phyloP scores from a whole-genome alignment of 2,888 invertebrate species.

The Chrysopilus asiliformis region DNA sequence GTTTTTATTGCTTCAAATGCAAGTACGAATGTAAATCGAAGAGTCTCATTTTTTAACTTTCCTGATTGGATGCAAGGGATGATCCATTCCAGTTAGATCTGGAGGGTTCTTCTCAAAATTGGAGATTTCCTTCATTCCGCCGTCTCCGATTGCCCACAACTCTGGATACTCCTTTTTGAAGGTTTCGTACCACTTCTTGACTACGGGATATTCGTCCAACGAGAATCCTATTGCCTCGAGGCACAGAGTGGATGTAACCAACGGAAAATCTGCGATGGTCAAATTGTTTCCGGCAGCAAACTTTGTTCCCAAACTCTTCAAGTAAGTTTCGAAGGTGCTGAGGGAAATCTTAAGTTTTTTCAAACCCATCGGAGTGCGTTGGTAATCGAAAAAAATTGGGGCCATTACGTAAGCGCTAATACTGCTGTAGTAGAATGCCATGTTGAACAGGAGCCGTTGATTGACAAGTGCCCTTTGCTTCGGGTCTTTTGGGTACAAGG shows the following conservation, averaged over 20 bases:
- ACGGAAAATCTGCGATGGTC: conserved; percentile 63
- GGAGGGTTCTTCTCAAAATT: conserved; percentile 59
- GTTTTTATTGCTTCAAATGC: too few relatives aligned
- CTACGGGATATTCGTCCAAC: conserved; percentile 44
- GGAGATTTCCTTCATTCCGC: conserved; percentile 53
- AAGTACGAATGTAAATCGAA: too few relatives aligned
- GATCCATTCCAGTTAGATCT: conserved; percentile 52
- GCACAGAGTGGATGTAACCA: conserved; percentile 57
- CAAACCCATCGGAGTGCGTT: conserved; percentile 49
- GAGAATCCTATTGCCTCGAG: conserved; percentile 57
- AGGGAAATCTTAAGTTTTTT: conserved; percentile 56
- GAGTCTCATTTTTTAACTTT: too few relatives aligned
- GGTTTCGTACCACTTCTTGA: conserved; percentile 53
- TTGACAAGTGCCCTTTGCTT: conserved; percentile 60
- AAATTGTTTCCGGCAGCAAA: conserved; percentile 54
- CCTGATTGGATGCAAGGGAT: conserved; percentile 59
- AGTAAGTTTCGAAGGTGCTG: conserved; percentile 51
- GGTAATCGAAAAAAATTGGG: conserved; percentile 64
- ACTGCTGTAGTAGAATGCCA: conserved; percentile 58
- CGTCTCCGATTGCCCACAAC: conserved; percentile 55
- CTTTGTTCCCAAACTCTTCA: conserved; percentile 44
- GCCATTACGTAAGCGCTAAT: conserved; percentile 44
- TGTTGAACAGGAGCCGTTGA: conserved; percentile 64
- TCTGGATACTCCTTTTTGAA: conserved; percentile 54
- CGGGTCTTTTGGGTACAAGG: conserved; percentile 58